Percentiles rank a stretch among this genome's conserved stretches.
Evolutionary conservation across 2,113 vertebrate genomes (phyloP).

Genomic region (Ochotona princeps): DNA sequence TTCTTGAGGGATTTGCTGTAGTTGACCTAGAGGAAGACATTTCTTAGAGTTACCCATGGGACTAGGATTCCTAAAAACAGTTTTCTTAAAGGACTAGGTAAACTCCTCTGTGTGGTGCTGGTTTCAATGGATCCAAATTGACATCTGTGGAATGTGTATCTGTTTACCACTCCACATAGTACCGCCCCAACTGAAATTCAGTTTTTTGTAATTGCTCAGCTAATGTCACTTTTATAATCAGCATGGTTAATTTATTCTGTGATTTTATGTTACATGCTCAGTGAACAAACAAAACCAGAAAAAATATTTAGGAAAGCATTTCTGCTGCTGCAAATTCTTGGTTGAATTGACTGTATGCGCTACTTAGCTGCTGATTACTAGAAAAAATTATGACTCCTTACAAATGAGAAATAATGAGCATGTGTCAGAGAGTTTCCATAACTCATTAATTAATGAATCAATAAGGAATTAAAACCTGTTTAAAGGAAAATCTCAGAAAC

Average conservation of each 20-base stretch:
- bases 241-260: slow-evolving; percentile 65
- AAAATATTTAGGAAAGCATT: slow-evolving; percentile 76
- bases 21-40: slow-evolving; percentile 70
- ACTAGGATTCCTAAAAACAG: slow-evolving; percentile 76
- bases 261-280: slow-evolving; percentile 71
- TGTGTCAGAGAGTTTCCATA: background rate
- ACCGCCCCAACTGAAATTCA: slow-evolving; percentile 75
- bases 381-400: background rate
- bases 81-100: background rate
- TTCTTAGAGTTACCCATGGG: slow-evolving; percentile 66
- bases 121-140: too few relatives aligned
- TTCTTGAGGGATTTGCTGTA: slow-evolving; percentile 73
- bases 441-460: background rate
- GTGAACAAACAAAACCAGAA: slow-evolving; percentile 73
- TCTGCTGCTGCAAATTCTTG: slow-evolving; percentile 67
- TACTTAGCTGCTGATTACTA: slow-evolving; percentile 62
- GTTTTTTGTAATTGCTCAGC: slow-evolving; percentile 78
- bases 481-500: background rate
- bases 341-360: slow-evolving; percentile 71
- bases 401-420: slow-evolving; percentile 16
- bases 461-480: background rate
- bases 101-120: background rate
- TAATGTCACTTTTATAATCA: slow-evolving; percentile 60
- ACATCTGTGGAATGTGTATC: too few relatives aligned
- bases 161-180: too few relatives aligned